Base-by-base conservation (phyloP, 2,113 vertebrate species). In the Falco punctatus region DNA sequence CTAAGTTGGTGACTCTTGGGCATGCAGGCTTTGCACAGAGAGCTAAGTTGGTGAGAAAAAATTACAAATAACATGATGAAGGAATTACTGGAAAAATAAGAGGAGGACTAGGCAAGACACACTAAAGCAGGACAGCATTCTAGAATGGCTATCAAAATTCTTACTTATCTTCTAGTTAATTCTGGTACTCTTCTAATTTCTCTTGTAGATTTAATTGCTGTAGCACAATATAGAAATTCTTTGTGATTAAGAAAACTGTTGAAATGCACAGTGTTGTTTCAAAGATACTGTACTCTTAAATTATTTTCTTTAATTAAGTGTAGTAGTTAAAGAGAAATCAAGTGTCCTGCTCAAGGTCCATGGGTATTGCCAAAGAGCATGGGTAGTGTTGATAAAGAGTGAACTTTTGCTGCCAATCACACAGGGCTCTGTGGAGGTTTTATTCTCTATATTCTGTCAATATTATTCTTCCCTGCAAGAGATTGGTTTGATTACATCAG, bases 41-140 rank as follows among this genome's bases (percentile, higher is more conserved):
- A 64, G 28, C 38, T 89, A 42, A 42, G 12, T 59, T 79, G 73
- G 26, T 52, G 52, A 87, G 13, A 46, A 55, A 77, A 61, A 73
- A 51, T 44, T 51, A 30, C 15, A 26, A 58, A 4, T 59, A 57
- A 77, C 3, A 11, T 15, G 21, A 15, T 90, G 38, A 80, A 83
- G 32, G 32, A 82, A 58, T 78, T 88, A n/a, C 35, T 78, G 74
- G 32, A 52, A 49, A 85, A 67, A n/a, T 21, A 72, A 42, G 16
- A 75, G 23, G 38, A 67, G 15, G 14, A 52, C 15, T 49, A 24
- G 2, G 16, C 27, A 38, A 70, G 52, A 52, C 0, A 0, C 16
- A 4, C 12, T 72, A 32, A 91, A 81, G 24, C 30, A 46, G 46
- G 13, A 35, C 7, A 46, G 1, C 18, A 15, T 77, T 88, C 82